Evolutionary conservation across 2,888 invertebrate species (phyloP), one percentile per base, ranked within the genome.

Genomic region (Capitulum mitella): DNA sequence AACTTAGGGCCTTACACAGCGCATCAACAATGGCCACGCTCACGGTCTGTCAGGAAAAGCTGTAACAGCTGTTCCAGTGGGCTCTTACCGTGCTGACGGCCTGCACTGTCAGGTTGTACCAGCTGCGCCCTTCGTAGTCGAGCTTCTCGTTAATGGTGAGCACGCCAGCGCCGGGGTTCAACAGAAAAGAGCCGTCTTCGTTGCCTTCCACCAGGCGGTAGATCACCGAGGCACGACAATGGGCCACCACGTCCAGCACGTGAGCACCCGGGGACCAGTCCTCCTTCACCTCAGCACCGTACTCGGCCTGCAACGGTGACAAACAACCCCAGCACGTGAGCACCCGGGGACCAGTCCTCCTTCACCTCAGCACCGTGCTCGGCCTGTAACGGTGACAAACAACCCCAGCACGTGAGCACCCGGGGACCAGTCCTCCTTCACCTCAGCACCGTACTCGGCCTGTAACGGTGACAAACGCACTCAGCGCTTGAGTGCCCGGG

Each of bases 121-220:
- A 89, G 85, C 90, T 90, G 37, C 87, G 88, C 54, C 87, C 87
- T 86, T 97, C 97, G 85, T 92, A 94, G 87, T 97, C 97, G 80
- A 96, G 89, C 80, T 89, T 89, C 82, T 64, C 64, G 26, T 82
- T 83, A 64, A 84, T 83, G 78, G 91, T 89, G 79, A 96, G 90
- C 43, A 93, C 91, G 5, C 95, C 96, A 32, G 94, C 93, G 80
- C 93, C 92, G 0, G 95, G 95, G 86, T 94, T 93, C 78, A 96
- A 89, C 79, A 91, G 89, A 87, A 96, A 95, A 80, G 90, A 89
- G 81, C 91, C 91, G 80, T 88, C 90, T n/a, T 85, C 85, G 83
- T 92, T 91, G n/a, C 94, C 94, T 77, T 89, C 88, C 64, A 89
- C 86, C 82, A 95, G 92, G 85, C 93, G 92, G 86, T 92, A 95